Conservation (phyloP, 2,888 invertebrate genomes). For the Macaria liturata region DNA sequence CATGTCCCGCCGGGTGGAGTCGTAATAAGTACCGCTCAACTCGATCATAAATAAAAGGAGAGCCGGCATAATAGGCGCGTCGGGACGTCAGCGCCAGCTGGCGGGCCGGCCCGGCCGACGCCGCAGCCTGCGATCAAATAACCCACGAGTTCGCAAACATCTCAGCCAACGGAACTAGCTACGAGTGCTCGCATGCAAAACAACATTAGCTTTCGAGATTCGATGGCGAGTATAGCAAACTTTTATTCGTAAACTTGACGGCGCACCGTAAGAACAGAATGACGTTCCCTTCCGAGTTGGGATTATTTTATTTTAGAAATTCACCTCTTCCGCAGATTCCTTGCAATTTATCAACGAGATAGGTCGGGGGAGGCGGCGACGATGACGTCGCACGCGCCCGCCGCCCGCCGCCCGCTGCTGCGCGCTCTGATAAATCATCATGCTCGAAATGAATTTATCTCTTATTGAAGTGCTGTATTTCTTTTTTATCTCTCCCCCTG, state of each 20-base stretch:
- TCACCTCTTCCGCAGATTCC: slow-evolving; percentile 60
- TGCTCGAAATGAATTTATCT: slow-evolving; percentile 65
- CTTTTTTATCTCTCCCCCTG: slow-evolving; percentile 43
- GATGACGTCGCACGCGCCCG: slow-evolving; percentile 61
- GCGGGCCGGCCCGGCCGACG: slow-evolving; percentile 52
- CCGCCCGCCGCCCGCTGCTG: slow-evolving; percentile 46
- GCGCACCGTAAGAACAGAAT: slow-evolving; percentile 34
- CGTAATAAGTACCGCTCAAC: slow-evolving; percentile 75
- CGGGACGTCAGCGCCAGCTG: slow-evolving; percentile 72
- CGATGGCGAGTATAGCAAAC: slow-evolving; percentile 36
- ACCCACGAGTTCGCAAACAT: slow-evolving; percentile 39
- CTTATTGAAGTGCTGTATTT: slow-evolving; percentile 54
- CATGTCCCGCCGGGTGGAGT: slow-evolving; percentile 61
- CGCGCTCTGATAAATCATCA: slow-evolving; percentile 66
- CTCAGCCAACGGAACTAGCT: slow-evolving; percentile 28
- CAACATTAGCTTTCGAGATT: slow-evolving; percentile 42
- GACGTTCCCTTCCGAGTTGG: slow-evolving; percentile 32
- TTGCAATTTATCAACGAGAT: slow-evolving; percentile 72
- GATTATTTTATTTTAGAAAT: slow-evolving; percentile 57
- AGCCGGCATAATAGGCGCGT: slow-evolving; percentile 64
- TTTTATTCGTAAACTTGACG: slow-evolving; percentile 43
- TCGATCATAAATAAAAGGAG: slow-evolving; percentile 76
- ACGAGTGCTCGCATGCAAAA: slow-evolving; percentile 44
- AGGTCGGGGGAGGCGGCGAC: slow-evolving; percentile 56
- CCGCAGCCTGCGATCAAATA: slow-evolving; percentile 51